Evolutionary conservation across 2,113 vertebrate genomes (phyloP).

Genomic region (Taxidea taxus): DNA sequence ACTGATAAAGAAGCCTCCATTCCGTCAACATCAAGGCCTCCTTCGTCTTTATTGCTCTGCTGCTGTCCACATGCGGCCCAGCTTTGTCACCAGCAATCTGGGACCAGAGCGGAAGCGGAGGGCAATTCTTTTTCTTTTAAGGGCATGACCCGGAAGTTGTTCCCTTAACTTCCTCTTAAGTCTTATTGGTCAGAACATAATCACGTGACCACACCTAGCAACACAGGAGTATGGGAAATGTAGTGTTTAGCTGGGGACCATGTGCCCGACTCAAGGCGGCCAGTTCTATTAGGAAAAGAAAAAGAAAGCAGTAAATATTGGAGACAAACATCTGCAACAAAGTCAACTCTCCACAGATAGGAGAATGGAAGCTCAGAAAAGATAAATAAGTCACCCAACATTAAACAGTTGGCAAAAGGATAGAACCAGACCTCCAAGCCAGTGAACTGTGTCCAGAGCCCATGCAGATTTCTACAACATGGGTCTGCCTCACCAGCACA

Average conservation of each 20-base stretch:
- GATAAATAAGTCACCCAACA: neutral
- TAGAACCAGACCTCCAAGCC: neutral
- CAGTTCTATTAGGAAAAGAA: neutral
- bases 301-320: neutral
- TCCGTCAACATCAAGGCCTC: no score
- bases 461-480: fast-evolving
- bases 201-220: neutral
- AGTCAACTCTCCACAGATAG: neutral
- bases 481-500: neutral
- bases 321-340: neutral
- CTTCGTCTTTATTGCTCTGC: neutral
- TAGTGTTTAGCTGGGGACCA: neutral
- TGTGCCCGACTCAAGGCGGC: neutral
- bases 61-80: fast-evolving
- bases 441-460: neutral
- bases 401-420: neutral
- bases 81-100: neutral
- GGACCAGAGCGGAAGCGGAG: fast-evolving
- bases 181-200: neutral
- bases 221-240: neutral
- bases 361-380: neutral
- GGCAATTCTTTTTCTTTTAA: neutral
- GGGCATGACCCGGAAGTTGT: neutral
- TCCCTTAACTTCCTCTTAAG: neutral
- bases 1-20: neutral